Evolutionary conservation across 2,797 vertebrate species (phyloP).

Genomic region (Crocidura indochinensis): DNA sequence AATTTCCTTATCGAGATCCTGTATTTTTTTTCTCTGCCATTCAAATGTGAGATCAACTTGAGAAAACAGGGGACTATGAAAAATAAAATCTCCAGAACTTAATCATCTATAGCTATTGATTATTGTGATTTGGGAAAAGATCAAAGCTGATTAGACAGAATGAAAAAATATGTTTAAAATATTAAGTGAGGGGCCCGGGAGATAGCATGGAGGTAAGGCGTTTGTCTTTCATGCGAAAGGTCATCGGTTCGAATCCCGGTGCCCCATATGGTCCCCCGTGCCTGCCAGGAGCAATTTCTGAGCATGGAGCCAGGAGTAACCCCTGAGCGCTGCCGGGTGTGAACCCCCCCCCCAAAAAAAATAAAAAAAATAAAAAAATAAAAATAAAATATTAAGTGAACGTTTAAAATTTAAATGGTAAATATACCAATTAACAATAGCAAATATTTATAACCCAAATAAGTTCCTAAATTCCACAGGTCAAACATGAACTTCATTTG

Average conservation of each 20-base stretch:
- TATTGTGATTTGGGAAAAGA: constrained; percentile 45
- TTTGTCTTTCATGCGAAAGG: no score
- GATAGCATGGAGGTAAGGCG: no score
- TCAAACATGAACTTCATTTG: constrained; percentile 64
- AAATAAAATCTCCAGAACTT: constrained; percentile 55
- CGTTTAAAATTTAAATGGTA: constrained; percentile 52
- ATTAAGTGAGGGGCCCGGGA: no score
- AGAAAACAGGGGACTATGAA: background rate
- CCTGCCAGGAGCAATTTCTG: no score
- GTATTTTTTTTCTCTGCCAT: background rate
- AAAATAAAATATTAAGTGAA: constrained; percentile 57
- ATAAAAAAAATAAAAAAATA: no score
- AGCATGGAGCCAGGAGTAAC: no score
- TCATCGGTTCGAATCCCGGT: no score
- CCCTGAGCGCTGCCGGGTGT: no score
- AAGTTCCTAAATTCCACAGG: background rate
- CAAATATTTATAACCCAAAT: constrained; percentile 21
- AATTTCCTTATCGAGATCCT: constrained; percentile 59
- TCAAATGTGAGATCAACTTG: constrained; percentile 43
- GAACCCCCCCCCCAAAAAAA: no score
- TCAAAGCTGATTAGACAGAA: constrained; percentile 39
- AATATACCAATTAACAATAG: constrained; percentile 51
- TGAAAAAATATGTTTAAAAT: constrained; percentile 39
- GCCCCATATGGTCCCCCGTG: no score
- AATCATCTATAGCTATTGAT: background rate